phyloP scores from a whole-genome alignment of 1,140 invertebrate genomes.

The Subanguina moxae region DNA sequence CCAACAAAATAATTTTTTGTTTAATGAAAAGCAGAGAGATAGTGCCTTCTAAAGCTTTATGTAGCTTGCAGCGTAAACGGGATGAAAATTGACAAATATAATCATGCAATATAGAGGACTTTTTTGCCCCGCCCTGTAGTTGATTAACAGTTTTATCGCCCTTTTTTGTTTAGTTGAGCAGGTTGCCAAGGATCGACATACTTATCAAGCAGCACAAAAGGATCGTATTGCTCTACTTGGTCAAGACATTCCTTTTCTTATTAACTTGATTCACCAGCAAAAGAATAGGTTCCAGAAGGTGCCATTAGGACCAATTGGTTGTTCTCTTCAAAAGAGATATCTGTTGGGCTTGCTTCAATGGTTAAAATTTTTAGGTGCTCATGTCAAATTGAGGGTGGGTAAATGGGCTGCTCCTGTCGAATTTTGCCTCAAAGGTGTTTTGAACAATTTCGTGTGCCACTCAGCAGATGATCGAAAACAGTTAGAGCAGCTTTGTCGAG shows the following conservation, averaged over 20 bases:
- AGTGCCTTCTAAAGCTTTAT: too few relatives aligned
- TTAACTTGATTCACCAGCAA: slow-evolving; percentile 18
- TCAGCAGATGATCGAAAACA: slow-evolving; percentile 20
- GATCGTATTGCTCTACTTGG: slow-evolving; percentile 29
- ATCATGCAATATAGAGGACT: too few relatives aligned
- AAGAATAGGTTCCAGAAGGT: slow-evolving; percentile 3
- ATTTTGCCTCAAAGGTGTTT: slow-evolving; percentile 19
- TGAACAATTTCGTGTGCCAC: slow-evolving; percentile 30
- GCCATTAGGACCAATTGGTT: slow-evolving; percentile 37
- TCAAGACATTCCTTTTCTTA: slow-evolving; percentile 15
- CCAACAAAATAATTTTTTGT: too few relatives aligned
- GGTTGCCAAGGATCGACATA: not conserved
- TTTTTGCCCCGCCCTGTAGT: too few relatives aligned
- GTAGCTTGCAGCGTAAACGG: too few relatives aligned
- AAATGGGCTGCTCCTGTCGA: slow-evolving; percentile 36
- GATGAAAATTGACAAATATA: too few relatives aligned
- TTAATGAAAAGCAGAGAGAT: too few relatives aligned
- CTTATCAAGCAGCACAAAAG: slow-evolving; percentile 12
- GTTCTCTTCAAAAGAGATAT: too few relatives aligned
- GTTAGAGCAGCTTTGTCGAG: slow-evolving; percentile 17
- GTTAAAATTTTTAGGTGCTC: slow-evolving; percentile 10
- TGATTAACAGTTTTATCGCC: too few relatives aligned
- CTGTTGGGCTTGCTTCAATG: too few relatives aligned
- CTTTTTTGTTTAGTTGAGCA: not conserved
- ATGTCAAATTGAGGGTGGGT: slow-evolving; percentile 27